phyloP scores from a whole-genome alignment of 2,888 invertebrate genomes.

The Therioaphis trifolii region DNA sequence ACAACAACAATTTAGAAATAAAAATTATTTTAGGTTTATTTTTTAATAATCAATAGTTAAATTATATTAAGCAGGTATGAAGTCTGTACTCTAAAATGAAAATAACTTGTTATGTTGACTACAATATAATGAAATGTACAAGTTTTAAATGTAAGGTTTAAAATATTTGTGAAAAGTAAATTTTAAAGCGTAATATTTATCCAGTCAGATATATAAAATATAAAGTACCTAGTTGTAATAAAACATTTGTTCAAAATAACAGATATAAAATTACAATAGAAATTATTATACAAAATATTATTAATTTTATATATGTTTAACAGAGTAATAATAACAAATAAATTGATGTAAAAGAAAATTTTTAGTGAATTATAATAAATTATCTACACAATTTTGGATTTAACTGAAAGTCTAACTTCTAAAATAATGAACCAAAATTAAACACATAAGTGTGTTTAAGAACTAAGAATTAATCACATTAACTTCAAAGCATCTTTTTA shows the following conservation, averaged over 20 bases:
- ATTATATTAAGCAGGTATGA: neutral
- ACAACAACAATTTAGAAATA: conserved; percentile 38
- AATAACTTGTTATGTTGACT: conserved; percentile 14
- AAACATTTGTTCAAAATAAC: conserved; percentile 49
- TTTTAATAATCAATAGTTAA: conserved; percentile 5
- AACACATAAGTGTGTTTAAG: neutral
- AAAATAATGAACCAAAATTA: neutral
- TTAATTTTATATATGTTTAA: conserved; percentile 5
- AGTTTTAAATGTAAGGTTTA: neutral
- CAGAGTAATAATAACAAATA: conserved; percentile 13
- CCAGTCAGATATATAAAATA: neutral
- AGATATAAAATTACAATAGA: conserved; percentile 30
- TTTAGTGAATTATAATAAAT: conserved; percentile 7
- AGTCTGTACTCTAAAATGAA: conserved; percentile 2
- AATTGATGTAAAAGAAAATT: neutral
- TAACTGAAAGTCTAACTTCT: neutral
- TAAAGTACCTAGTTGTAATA: neutral
- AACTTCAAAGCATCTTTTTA: neutral
- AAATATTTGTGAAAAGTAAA: conserved; percentile 13
- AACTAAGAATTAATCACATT: neutral
- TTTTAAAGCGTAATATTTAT: neutral
- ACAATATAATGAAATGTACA: conserved; percentile 30
- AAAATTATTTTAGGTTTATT: conserved; percentile 34
- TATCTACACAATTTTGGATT: neutral
- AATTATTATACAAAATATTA: conserved; percentile 15